Evolutionary conservation across 37 sponge, comb jelly and placozoan species (phyloP).

Genomic region (Lycopodina hypogea): DNA sequence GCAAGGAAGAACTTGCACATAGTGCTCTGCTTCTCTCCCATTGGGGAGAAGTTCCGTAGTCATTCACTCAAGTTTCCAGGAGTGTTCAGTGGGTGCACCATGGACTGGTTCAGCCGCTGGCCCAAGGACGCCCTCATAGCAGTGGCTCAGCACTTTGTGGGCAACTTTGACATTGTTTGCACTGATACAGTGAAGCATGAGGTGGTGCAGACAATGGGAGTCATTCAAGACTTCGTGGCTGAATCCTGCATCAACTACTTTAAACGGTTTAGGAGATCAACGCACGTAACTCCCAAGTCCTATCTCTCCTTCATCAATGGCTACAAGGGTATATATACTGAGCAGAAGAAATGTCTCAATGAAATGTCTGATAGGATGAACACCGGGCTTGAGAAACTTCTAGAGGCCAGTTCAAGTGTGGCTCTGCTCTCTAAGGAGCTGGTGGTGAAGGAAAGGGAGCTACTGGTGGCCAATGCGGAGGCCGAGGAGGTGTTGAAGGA

Average conservation of each 20-base stretch:
- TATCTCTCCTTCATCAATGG: constrained; percentile 96
- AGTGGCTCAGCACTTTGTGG: constrained; percentile 94
- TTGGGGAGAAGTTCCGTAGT: constrained; percentile 98
- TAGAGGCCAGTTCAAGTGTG: constrained; percentile 91
- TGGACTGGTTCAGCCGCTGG: constrained; percentile 99
- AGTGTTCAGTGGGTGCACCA: constrained; percentile 98
- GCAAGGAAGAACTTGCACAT: constrained; percentile 97
- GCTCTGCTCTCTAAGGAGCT: constrained; percentile 84
- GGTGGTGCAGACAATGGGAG: constrained; percentile 93
- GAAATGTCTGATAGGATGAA: constrained; percentile 92
- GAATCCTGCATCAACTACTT: constrained; percentile 96
- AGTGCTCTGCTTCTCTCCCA: constrained; percentile 99
- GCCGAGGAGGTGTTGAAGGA: constrained; percentile 93
- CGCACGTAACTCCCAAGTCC: constrained; percentile 98
- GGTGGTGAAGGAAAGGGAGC: constrained; percentile 92
- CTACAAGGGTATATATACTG: constrained; percentile 89
- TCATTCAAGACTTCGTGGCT: constrained; percentile 96
- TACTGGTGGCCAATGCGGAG: constrained; percentile 84
- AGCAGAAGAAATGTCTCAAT: constrained; percentile 76
- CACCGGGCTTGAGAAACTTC: constrained; percentile 90
- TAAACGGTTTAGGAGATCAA: constrained; percentile 87
- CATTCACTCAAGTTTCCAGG: constrained; percentile 98
- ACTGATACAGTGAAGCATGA: constrained; percentile 80
- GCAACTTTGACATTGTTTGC: constrained; percentile 79
- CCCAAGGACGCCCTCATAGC: constrained; percentile 99